Evolutionary conservation across 2,113 vertebrate species (phyloP).

Genomic region (Lathamus discolor): DNA sequence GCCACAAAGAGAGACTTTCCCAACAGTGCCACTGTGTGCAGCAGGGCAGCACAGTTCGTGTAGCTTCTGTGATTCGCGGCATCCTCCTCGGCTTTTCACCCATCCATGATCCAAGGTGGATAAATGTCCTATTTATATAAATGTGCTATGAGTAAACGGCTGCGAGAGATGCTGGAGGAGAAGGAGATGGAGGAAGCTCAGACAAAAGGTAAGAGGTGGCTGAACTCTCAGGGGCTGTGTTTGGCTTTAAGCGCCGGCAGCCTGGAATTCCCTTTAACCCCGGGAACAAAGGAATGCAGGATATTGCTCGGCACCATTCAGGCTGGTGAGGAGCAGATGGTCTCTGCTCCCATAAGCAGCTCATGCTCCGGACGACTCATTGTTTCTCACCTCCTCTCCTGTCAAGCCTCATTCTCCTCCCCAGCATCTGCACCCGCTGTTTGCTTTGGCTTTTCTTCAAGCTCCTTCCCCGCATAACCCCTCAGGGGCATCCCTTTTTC

Average conservation of each 20-base stretch:
- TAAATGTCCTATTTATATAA: background rate
- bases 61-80: background rate
- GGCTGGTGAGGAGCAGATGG: background rate
- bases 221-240: background rate
- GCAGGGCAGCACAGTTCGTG: background rate
- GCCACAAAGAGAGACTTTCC: background rate
- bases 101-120: background rate
- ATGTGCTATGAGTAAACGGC: background rate
- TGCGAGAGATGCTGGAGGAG: background rate
- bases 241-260: background rate
- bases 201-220: background rate
- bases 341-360: slow-evolving; percentile 7
- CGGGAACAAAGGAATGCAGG: slow-evolving; percentile 37
- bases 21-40: background rate
- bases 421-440: background rate
- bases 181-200: background rate
- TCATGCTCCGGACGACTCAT: slow-evolving; percentile 8
- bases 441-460: background rate
- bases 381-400: slow-evolving; percentile 31
- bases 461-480: background rate
- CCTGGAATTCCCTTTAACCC: background rate
- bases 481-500: background rate
- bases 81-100: background rate
- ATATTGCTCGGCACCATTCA: background rate
- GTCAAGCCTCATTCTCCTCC: background rate